Conservation (phyloP, 2,888 invertebrate genomes). For the Agrochola macilenta region DNA sequence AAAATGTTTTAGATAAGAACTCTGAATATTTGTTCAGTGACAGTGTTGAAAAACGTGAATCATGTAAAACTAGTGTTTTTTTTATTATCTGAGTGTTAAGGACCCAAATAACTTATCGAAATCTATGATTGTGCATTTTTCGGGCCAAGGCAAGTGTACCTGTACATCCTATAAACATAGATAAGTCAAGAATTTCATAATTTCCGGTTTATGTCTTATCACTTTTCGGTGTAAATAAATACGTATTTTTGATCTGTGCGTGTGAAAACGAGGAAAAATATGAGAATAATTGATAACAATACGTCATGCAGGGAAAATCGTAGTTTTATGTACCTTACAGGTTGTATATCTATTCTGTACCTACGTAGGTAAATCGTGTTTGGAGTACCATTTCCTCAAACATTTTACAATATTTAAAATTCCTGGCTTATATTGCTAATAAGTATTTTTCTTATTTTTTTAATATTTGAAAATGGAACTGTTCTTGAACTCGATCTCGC, state of each 20-base stretch:
- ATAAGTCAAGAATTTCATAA: slow-evolving; percentile 49
- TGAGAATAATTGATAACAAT: slow-evolving; percentile 45
- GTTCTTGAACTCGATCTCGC: neutral
- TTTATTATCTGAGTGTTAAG: neutral
- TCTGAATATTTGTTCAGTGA: slow-evolving; percentile 25
- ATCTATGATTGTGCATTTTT: slow-evolving; percentile 33
- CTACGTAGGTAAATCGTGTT: slow-evolving; percentile 11
- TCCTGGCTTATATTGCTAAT: neutral
- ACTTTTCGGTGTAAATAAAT: slow-evolving; percentile 46
- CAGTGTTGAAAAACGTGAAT: slow-evolving; percentile 52
- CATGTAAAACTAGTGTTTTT: slow-evolving; percentile 28
- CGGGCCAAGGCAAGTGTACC: slow-evolving; percentile 30
- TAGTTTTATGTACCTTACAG: neutral
- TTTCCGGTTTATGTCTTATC: slow-evolving; percentile 49
- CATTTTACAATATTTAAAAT: slow-evolving; percentile 30
- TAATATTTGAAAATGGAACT: neutral
- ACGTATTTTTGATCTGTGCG: slow-evolving; percentile 25
- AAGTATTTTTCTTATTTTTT: neutral
- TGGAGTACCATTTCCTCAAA: slow-evolving; percentile 29
- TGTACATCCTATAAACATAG: slow-evolving; percentile 29
- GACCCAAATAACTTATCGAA: slow-evolving; percentile 18
- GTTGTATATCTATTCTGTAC: neutral
- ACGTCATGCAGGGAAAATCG: slow-evolving; percentile 8
- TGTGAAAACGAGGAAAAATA: slow-evolving; percentile 47
- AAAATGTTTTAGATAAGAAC: slow-evolving; percentile 56